Evolutionary conservation across 2,113 vertebrate species (phyloP).

Genomic region (Carassius gibelio): DNA sequence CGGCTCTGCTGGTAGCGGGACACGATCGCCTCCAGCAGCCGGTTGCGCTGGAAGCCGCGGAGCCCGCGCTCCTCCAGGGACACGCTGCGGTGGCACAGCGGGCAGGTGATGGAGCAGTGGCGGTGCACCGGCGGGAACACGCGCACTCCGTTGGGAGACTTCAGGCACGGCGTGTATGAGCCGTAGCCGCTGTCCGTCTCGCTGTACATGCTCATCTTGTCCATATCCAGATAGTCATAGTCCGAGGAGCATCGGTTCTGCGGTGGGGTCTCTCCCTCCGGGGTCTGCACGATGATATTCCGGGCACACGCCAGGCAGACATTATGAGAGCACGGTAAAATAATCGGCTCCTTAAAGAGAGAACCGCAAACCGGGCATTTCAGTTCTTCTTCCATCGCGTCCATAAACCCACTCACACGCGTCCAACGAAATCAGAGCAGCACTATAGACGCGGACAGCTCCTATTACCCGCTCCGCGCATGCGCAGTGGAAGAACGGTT

Average conservation of each 20-base stretch:
- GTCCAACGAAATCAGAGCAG: constrained; percentile 64
- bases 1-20: constrained; percentile 86
- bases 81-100: constrained; percentile 94
- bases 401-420: constrained; percentile 54
- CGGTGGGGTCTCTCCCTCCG: constrained; percentile 84
- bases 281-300: constrained; percentile 93
- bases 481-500: constrained; percentile 40
- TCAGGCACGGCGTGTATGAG: constrained; percentile 92
- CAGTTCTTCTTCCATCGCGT: constrained; percentile 91
- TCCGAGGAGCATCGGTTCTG: constrained; percentile 80
- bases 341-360: constrained; percentile 88
- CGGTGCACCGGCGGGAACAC: constrained; percentile 84
- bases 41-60: constrained; percentile 91
- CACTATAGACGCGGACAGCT: constrained; percentile 75
- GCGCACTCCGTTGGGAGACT: constrained; percentile 91
- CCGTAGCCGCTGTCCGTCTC: constrained; percentile 98
- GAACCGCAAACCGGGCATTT: constrained; percentile 96
- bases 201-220: constrained; percentile 94
- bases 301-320: constrained; percentile 92
- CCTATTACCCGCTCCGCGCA: constrained; percentile 51
- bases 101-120: constrained; percentile 90
- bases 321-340: constrained; percentile 91
- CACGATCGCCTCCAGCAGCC: constrained; percentile 91
- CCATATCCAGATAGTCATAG: constrained; percentile 82
- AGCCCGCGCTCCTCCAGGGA: constrained; percentile 92